Evolutionary conservation across 1,140 invertebrate species (phyloP), one percentile per base, ranked within the genome.

Genomic region (Pogonomyrmex barbatus): DNA sequence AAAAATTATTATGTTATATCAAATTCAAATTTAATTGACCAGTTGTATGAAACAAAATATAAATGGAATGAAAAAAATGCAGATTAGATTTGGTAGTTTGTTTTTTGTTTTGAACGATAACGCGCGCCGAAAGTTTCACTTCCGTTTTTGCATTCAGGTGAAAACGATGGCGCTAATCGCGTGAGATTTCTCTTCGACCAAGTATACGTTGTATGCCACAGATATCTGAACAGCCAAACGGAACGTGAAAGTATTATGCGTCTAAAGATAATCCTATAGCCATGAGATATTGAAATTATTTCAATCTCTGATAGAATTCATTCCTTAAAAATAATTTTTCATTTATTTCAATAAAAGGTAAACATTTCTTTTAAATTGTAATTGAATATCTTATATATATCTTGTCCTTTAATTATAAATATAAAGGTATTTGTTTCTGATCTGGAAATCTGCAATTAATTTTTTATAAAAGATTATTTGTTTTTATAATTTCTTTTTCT

Each of bases 101-200:
- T 36, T 45, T 79, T 79, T 39, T 12, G 10, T 4, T 45, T 30
- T 47, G 4, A 83, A 36, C 42, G 24, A 62, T 68, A 4, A 81
- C 42, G 60, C 10, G 14, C 39, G 45, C 17, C 87, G 88, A 87
- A 93, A 92, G 88, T 94, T 93, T 92, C 92, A 92, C 90, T 92
- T 92, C 91, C 88, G 86, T 91, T 93, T 92, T 91, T 91, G 70
- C 73, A 65, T 54, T 81, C 68, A 63, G 86, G 88, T 85, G 91
- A 90, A 89, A 92, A 92, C 78, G 65, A 67, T 67, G 82, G 73
- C 50, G 47, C 82, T 63, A 85, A 86, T 82, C 45, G 70, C 47
- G 42, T n/a, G 76, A 67, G 68, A 58, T 88, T 87, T 83, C 68
- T 90, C 84, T 88, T 75, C 42, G 47, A 68, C 56, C 71, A 71